A percentile compares a stretch with the other conserved stretches of the same genome.
Evolutionary conservation across 2,888 invertebrate genomes (phyloP).

Genomic region (Sturmia bella): DNA sequence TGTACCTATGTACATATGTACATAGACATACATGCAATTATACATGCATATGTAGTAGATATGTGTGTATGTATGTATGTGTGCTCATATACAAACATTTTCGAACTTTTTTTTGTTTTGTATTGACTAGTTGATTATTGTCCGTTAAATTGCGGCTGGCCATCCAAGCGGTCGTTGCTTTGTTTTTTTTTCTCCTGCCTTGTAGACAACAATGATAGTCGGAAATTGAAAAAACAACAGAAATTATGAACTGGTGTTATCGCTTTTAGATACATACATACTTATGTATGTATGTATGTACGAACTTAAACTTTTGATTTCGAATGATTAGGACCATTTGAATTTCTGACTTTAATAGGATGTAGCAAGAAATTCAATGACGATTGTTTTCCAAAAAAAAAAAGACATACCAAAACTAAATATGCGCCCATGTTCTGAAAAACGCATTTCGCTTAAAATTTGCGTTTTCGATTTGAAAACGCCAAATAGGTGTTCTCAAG

Average conservation of each 20-base stretch:
- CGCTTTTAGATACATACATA: conserved; percentile 2
- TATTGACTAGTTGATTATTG: conserved; percentile 41
- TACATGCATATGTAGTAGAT: no score
- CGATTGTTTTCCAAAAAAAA: no score
- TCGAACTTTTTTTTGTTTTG: conserved; percentile 51
- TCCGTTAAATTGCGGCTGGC: conserved; percentile 26
- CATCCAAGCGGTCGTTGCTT: background rate
- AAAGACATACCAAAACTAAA: no score
- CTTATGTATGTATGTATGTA: background rate
- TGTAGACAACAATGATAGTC: conserved; percentile 54
- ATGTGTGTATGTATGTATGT: background rate
- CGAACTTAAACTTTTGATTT: background rate
- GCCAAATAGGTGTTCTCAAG: no score
- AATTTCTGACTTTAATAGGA: no score
- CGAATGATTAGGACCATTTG: no score
- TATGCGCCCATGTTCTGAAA: no score
- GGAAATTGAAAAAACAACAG: conserved; percentile 71
- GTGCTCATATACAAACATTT: conserved; percentile 38
- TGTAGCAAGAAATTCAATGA: no score
- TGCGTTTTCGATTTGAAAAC: no score
- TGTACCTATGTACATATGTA: background rate
- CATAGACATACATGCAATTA: background rate
- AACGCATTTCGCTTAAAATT: no score
- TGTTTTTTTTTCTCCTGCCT: conserved; percentile 44
- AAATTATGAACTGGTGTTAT: conserved; percentile 64